Conservation (phyloP, 1,140 invertebrate genomes). For the Carposina sasakii region DNA sequence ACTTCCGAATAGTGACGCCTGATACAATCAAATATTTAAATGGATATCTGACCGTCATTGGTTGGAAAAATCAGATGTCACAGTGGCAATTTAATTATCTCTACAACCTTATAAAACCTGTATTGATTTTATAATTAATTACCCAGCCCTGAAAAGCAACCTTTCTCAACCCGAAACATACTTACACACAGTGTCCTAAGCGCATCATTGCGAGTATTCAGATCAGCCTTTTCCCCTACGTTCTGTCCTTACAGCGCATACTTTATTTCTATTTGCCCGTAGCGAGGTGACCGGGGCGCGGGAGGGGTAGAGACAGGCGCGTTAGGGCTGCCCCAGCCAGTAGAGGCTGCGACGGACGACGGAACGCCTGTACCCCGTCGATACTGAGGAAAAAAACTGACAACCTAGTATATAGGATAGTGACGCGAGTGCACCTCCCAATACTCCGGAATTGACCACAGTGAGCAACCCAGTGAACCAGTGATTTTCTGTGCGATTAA, state of each 20-base stretch:
- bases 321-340: slow-evolving; percentile 63
- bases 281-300: slow-evolving; percentile 50
- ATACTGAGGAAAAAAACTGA: slow-evolving; percentile 33
- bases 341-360: slow-evolving; percentile 47
- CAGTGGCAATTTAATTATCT: no score
- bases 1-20: no score
- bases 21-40: no score
- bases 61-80: no score
- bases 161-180: no score
- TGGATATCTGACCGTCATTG: no score
- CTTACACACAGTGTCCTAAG: no score
- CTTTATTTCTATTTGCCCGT: slow-evolving; percentile 69
- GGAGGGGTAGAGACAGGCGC: slow-evolving; percentile 55
- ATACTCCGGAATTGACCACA: not conserved
- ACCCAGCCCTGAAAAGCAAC: no score
- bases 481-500: slow-evolving; percentile 38
- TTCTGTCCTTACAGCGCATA: slow-evolving; percentile 64
- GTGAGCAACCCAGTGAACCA: slow-evolving; percentile 18
- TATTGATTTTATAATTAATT: no score
- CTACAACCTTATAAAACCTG: no score
- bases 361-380: slow-evolving; percentile 35
- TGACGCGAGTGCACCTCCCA: slow-evolving; percentile 37
- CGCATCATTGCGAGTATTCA: slow-evolving; percentile 36
- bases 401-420: slow-evolving; percentile 45
- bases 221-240: slow-evolving; percentile 56